Evolutionary conservation across 2,113 vertebrate genomes (phyloP).

Genomic region (Polypterus bichir): DNA sequence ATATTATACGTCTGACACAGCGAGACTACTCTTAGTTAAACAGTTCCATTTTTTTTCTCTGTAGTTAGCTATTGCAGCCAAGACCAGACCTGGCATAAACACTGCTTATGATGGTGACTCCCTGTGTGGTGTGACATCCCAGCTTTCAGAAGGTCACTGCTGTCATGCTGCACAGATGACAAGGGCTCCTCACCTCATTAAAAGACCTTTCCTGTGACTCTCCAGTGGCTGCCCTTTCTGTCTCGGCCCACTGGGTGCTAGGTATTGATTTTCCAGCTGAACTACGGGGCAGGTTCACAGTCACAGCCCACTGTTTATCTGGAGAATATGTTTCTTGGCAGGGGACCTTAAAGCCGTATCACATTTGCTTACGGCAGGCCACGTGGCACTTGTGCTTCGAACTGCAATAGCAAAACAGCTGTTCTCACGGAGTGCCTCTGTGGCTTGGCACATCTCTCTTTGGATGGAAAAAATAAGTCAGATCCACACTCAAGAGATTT

Average conservation of each 20-base stretch:
- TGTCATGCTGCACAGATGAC: too few species aligned
- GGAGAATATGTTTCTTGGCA: slow-evolving; percentile 11
- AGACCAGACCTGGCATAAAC: too few species aligned
- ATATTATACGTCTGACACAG: too few species aligned
- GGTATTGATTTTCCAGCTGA: slow-evolving; percentile 51
- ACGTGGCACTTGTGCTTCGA: background rate
- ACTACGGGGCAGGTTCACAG: slow-evolving; percentile 30
- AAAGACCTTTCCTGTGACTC: background rate
- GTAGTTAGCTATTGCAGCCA: too few species aligned
- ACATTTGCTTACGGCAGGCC: background rate
- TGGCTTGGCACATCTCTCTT: background rate
- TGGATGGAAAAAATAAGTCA: too few species aligned
- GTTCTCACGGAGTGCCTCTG: background rate
- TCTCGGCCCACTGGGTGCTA: slow-evolving; percentile 42
- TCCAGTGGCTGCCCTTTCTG: slow-evolving; percentile 18
- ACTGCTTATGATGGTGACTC: too few species aligned
- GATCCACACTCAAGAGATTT: too few species aligned
- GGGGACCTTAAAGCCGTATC: background rate
- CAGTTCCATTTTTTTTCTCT: too few species aligned
- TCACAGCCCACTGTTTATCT: slow-evolving; percentile 41
- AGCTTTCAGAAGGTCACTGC: too few species aligned
- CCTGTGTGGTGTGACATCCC: too few species aligned
- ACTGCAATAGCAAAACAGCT: background rate
- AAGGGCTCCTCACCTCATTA: too few species aligned
- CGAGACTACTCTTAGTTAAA: too few species aligned